Evolutionary conservation across 2,888 invertebrate species (phyloP), one percentile per base, ranked within the genome.

Genomic region (Galerucella calmariensis): DNA sequence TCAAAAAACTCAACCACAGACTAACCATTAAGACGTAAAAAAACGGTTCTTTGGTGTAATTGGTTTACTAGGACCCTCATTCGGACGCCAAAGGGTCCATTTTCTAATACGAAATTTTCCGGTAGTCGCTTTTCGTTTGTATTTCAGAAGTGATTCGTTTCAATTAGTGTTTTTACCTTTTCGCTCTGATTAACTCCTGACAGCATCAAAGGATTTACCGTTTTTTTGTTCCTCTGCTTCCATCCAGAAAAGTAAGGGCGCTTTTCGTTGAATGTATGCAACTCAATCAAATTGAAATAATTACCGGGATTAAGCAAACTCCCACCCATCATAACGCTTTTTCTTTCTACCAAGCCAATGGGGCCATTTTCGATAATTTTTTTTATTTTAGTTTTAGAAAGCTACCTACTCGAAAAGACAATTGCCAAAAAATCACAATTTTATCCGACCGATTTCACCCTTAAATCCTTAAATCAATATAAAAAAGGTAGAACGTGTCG

Each of bases 1-100:
- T 80, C 81, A 81, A 83, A 82, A 81, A 77, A 73, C 62, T 51
- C 77, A 76, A 78, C 82, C 82, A 82, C 83, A 80, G 80, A 80
- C 80, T 81, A 76, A 82, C 83, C 83, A 83, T 84, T 84, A 82
- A 80, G 81, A 82, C 81, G 80, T 83, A 83, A 83, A 82, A 80
- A 77, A 56, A 77, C 77, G 81, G 82, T 83, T 82, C 58, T 83
- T 83, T 82, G 81, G 80, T 83, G 82, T 84, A 84, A 83, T 83
- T 84, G 83, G 82, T 83, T 83, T 82, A 83, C 79, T 79, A 80
- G 78, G 81, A 79, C 76, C 81, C 79, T 75, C 79, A 79, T 82
- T 82, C 81, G 83, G 79, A 80, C 76, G 66, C 78, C 81, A 80
- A 80, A 75, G 79, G 73, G 81, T 78, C 78, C 81, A n/a, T 83